Evolutionary conservation across 2,113 vertebrate genomes (phyloP), one percentile per base, ranked within the genome.

Genomic region (Hippocampus comes): DNA sequence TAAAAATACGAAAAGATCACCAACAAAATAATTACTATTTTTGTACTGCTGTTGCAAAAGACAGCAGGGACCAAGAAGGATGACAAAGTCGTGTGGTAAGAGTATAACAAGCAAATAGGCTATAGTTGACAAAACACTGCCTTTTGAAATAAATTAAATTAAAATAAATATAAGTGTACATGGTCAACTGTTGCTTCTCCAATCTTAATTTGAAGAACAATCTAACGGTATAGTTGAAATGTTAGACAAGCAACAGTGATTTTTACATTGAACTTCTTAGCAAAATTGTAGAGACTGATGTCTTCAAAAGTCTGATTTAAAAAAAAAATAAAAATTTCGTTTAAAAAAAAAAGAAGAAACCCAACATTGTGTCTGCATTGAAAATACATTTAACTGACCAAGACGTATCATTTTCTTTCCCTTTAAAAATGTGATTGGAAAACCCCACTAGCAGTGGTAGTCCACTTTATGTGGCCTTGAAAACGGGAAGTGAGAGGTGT

Each of bases 141-240:
- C 76, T 73, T 71, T 76, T 63, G 76, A 78, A 88, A 89, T 81
- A 87, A 88, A 88, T 67, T 56, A 73, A 4, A 88, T 67, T 56
- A 73, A 4, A 88, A 89, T 88, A 89, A 88, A 90, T 85, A 83
- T 1, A 82, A 77, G 27, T 12, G 42, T 42, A 70, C 74, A 21
- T 56, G 67, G 23, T 70, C 64, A 73, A 59, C 78, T 78, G 75
- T 77, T 72, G 76, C 59, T 80, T 77, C 48, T 71, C 43, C 68
- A 75, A 57, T 23, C 59, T 63, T 77, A 0, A 70, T 34, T 25
- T 77, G 34, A 57, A 48, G 61, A 78, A 71, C 46, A 71, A n/a
- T 74, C 27, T 60, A 38, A 5, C 34, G 5, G 34, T 38, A 25
- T 71, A 34, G 4, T 75, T 11, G 20, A 71, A 68, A 75, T 68